Evolutionary conservation across 2,888 invertebrate genomes (phyloP).

Genomic region (Julus scanicus): DNA sequence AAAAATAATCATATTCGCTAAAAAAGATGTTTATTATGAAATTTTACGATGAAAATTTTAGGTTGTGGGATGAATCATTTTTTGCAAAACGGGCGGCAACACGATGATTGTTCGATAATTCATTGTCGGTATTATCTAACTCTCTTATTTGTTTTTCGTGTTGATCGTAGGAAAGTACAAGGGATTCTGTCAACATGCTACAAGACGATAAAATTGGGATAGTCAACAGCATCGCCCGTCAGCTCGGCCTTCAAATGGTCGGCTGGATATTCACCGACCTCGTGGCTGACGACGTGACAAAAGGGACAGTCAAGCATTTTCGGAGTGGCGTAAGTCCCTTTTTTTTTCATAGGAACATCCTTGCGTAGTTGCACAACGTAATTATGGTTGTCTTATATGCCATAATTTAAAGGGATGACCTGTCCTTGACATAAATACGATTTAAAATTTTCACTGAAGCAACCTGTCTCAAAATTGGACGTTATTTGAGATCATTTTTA

Average conservation of each 20-base stretch:
- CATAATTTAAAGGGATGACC: no score
- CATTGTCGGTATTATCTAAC: neutral
- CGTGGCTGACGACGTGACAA: slow-evolving; percentile 82
- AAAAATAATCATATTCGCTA: no score
- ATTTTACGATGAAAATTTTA: no score
- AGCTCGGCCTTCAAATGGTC: slow-evolving; percentile 82
- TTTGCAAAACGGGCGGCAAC: no score
- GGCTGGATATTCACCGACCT: slow-evolving; percentile 99
- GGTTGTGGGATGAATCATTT: no score
- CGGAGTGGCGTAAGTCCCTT: slow-evolving; percentile 71
- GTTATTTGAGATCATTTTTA: no score
- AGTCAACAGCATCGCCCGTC: slow-evolving; percentile 80
- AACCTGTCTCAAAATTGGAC: no score
- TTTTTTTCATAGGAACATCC: neutral
- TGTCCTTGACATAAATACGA: no score
- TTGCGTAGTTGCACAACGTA: no score
- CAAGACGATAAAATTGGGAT: slow-evolving; percentile 75
- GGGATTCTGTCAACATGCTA: slow-evolving; percentile 77
- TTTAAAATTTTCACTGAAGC: no score
- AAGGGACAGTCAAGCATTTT: slow-evolving; percentile 77
- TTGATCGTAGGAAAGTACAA: slow-evolving; percentile 71
- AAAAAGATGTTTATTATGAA: no score
- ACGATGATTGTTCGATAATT: neutral
- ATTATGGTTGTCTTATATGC: no score
- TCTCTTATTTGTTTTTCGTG: slow-evolving; percentile 63